phyloP scores from a whole-genome alignment of 2,888 invertebrate genomes.

The Cancer borealis region DNA sequence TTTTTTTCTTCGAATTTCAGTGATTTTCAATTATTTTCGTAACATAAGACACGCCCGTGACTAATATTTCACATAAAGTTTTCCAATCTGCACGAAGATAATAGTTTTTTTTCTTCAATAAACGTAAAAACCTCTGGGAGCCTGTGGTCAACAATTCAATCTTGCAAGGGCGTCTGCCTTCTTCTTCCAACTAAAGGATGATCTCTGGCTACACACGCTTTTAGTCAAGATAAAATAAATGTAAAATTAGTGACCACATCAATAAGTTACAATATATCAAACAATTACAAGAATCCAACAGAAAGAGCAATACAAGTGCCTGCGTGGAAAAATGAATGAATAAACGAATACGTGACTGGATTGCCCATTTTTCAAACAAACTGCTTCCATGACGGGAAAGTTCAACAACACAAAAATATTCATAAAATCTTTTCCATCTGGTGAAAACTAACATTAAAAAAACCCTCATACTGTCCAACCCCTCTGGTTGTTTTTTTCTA shows the following conservation, averaged over 20 bases:
- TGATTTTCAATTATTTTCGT: too few relatives aligned
- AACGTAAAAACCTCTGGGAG: too few relatives aligned
- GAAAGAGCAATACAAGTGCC: neutral
- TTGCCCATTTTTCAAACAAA: neutral
- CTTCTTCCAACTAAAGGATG: neutral
- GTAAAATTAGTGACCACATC: neutral
- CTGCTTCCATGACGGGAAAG: conserved; percentile 17
- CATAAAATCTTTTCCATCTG: conserved; percentile 17
- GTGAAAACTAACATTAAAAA: neutral
- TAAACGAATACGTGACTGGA: neutral
- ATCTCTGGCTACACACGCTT: neutral
- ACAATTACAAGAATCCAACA: neutral
- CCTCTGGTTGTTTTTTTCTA: neutral
- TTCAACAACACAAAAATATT: conserved; percentile 34
- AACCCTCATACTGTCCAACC: neutral
- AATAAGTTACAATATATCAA: neutral
- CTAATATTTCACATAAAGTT: too few relatives aligned
- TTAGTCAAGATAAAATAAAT: neutral
- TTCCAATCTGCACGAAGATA: too few relatives aligned
- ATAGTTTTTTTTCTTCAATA: too few relatives aligned
- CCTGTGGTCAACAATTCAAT: too few relatives aligned
- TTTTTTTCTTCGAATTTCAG: too few relatives aligned
- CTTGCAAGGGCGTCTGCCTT: neutral
- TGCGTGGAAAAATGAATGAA: neutral
- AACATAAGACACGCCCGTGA: too few relatives aligned